Percentiles rank a stretch among this genome's conserved stretches.
These are phyloP conservation scores for Phoxinus phoxinus DNA, from an alignment of 2,113 vertebrate species.

Conservation along the genomic window DNA sequence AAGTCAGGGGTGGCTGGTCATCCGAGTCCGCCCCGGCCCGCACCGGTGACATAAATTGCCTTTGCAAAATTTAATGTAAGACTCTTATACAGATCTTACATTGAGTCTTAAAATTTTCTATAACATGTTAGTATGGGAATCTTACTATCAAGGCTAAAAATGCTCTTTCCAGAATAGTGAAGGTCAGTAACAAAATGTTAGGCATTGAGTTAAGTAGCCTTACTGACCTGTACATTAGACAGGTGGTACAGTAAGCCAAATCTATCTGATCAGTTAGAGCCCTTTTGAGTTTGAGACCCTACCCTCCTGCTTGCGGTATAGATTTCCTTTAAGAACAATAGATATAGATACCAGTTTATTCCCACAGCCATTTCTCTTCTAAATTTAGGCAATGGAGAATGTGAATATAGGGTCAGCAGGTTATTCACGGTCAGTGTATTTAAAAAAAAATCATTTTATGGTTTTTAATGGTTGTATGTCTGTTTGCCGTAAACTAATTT, in stretches of 20 bases:
- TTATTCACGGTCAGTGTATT: too few species aligned
- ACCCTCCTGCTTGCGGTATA: neutral
- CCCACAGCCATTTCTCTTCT: neutral
- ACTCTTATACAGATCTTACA: neutral
- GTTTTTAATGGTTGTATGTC: too few species aligned
- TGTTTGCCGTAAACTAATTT: too few species aligned
- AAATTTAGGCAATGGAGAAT: neutral
- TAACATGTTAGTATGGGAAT: too few species aligned
- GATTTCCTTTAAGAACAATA: neutral
- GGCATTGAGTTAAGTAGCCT: too few species aligned
- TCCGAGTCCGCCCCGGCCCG: too few species aligned
- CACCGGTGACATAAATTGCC: too few species aligned
- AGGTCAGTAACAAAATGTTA: neutral
- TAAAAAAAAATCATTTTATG: too few species aligned
- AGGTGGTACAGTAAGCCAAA: neutral
- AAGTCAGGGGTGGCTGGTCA: too few species aligned
- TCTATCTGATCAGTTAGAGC: neutral
- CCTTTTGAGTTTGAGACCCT: neutral
- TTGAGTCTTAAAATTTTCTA: conserved; percentile 2
- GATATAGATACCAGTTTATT: neutral
- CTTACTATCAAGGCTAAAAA: too few species aligned
- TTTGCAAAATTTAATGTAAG: neutral
- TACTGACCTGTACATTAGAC: neutral
- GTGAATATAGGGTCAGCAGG: too few species aligned
- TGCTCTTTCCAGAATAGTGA: too few species aligned